Base-by-base conservation (phyloP, 2,888 invertebrate genomes). In the Sarcophaga variegata region DNA sequence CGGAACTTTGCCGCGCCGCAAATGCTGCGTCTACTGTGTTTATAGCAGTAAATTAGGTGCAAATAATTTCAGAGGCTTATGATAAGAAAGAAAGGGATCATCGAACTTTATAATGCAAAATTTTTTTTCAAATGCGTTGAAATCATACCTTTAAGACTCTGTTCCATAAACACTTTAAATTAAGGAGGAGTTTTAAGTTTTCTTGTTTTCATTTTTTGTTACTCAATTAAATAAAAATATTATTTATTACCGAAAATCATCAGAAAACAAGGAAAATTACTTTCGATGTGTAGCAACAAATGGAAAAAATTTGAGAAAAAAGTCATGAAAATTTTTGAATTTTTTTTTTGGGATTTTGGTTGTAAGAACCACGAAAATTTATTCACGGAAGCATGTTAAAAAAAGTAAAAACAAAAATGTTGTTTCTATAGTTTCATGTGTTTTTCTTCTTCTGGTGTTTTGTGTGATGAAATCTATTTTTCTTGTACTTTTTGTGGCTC, bases 171-270 rank as follows among this genome's bases (percentile, higher is more conserved):
- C 20, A 17, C 37, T 37, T 37, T 8, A 74, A 45, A 75, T 59
- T 63, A 60, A n/a, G n/a, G 49, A 17, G 62, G 10, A 71, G 63
- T 37, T 20, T n/a, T 8, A 25, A 20, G 12, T 71, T 71, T 54
- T 22, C 27, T 64, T 37, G 37, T 37, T 37, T 37, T 37, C 0
- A 10, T 37, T 37, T 37, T 37, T 37, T 37, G 8, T 8, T 2
- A 8, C 37, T 45, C n/a, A 59, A 80, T 22, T 17, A 74, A 74
- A 74, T 72, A 47, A 14, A 66, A 74, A 66, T 45, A 72, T 71
- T 66, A 80, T 72, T 80, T 80, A 72, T 59, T 49, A 37, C 20
- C 14, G 47, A n/a, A 62, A 45, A 37, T 37, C 45, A 47, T n/a
- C 10, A 47, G 25, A 2, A 5, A 72, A 60, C 8, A 25, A 47